phyloP scores from a whole-genome alignment of 2,888 invertebrate species.

The Hemaris fuciformis region DNA sequence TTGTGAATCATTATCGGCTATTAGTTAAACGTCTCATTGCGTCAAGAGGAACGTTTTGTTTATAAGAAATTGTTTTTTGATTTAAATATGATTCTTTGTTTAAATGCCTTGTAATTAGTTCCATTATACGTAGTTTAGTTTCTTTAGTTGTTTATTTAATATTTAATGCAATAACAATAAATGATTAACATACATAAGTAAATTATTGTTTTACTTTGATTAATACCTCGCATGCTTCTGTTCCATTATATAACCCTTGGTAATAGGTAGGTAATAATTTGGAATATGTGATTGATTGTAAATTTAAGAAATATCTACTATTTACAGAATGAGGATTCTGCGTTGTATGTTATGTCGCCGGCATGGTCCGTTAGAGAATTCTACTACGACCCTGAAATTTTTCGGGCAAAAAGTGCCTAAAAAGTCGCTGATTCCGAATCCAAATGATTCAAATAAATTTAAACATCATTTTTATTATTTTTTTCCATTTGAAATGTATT shows the following conservation, averaged over 20 bases:
- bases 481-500: background rate
- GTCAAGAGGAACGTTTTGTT: background rate
- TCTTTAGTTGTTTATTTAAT: background rate
- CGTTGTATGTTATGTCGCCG: background rate
- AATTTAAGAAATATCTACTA: background rate
- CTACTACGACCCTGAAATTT: background rate
- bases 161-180: background rate
- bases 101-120: background rate
- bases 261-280: too few species aligned
- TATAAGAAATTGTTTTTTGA: background rate
- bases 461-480: background rate
- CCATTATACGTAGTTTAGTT: background rate
- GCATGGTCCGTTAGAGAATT: background rate
- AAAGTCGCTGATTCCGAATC: background rate
- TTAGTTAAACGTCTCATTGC: background rate
- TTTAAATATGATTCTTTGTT: too few species aligned
- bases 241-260: background rate
- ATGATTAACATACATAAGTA: background rate
- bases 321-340: background rate
- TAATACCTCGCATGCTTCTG: background rate
- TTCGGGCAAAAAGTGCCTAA: background rate
- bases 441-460: too few species aligned
- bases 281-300: background rate
- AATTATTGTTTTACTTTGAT: background rate
- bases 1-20: slow-evolving; percentile 12